Base-by-base conservation (phyloP, 2,113 vertebrate species). In the Pelobates fuscus region DNA sequence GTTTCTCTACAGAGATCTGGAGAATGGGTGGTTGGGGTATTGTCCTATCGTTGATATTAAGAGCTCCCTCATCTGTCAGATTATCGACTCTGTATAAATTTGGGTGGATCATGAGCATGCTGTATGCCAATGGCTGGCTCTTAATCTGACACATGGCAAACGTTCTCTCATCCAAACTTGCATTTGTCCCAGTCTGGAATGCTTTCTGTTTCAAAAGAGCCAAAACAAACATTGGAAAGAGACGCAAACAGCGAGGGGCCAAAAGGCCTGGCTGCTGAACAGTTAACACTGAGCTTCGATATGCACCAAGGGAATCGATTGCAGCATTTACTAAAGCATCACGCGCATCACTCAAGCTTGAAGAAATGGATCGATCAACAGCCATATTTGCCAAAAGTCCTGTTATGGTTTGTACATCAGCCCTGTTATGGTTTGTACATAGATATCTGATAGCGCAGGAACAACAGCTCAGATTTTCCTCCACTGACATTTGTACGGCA, bases 71-170 rank as follows among this genome's bases (percentile, higher is more conserved):
- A 63, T 98, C 96, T 0, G 91, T 92, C 70, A 99, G 91, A 71
- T 91, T 91, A 76, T 99, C 96, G 0, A 97, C 71, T 73, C 95
- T 92, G 80, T 99, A 99, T 76, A 99, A 87, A 58, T 80, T 87
- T 26, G 97, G 96, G 81, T 98, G 97, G 61, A 94, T 92, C 91
- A 95, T 96, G 18, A 94, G 91, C 92, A 98, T 92, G 79, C 95
- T 82, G 84, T 95, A 94, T 77, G 87, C 84, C 78, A 99, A 87
- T 1, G 97, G 97, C 84, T 99, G 97, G 83, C 92, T 95, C 80
- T 99, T 99, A 79, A 99, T 92, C 88, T 99, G 95, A 81, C 90
- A 97, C 97, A 98, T 98, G 78, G 94, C 91, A 73, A 94, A 97
- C 77, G 95, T 88, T 6, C 97, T 92, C 49, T 98, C 96, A 79